These are phyloP conservation scores for Rynchops niger DNA, from an alignment of 2,113 vertebrate species.

Conservation along the genomic window DNA sequence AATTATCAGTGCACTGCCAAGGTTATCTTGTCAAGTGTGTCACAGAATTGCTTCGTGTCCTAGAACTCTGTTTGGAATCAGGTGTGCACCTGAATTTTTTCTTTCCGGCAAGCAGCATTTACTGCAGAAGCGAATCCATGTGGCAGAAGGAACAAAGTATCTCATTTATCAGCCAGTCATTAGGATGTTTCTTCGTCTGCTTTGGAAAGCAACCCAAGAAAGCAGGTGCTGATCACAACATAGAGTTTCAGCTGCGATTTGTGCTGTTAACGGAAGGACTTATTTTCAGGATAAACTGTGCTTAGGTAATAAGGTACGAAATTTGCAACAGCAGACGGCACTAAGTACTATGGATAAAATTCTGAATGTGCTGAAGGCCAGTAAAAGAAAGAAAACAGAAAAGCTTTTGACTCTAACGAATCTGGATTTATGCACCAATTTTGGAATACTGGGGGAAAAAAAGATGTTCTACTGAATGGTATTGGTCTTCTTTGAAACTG, in stretches of 20 bases:
- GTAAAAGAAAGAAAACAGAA: background rate
- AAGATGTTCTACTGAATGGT: background rate
- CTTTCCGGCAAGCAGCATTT: background rate
- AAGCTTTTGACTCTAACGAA: background rate
- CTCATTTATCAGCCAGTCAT: background rate
- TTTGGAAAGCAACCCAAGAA: background rate
- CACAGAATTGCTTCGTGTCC: background rate
- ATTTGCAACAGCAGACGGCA: fast-evolving
- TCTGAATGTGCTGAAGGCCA: background rate
- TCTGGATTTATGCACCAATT: background rate
- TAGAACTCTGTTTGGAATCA: background rate
- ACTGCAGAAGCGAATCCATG: background rate
- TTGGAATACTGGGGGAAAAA: background rate
- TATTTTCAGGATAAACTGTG: background rate
- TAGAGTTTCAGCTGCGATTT: background rate
- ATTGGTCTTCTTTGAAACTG: background rate
- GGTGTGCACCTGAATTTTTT: background rate
- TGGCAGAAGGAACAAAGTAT: background rate
- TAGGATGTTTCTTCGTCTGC: background rate
- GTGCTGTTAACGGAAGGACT: background rate
- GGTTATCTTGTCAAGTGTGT: background rate
- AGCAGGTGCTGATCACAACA: background rate
- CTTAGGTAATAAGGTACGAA: background rate
- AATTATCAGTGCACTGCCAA: background rate
- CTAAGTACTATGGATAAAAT: background rate